Conservation (phyloP, 2,888 invertebrate genomes). For the Tenthredo scrophulariae region DNA sequence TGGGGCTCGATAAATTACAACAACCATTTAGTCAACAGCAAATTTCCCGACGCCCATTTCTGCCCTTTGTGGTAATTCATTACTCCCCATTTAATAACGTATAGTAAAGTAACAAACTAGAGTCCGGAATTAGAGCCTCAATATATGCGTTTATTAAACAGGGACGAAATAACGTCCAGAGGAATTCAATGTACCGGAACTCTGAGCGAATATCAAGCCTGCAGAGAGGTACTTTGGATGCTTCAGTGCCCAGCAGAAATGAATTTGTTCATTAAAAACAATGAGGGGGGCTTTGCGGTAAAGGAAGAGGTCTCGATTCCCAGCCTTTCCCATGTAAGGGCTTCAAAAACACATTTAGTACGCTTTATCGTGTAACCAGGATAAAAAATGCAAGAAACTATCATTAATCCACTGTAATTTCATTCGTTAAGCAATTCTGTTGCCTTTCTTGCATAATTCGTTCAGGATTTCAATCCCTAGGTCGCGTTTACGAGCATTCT, state of each 20-base stretch:
- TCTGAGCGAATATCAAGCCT: conserved; percentile 73
- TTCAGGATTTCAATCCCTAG: conserved; percentile 60
- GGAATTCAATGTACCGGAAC: conserved; percentile 65
- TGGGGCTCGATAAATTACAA: conserved; percentile 76
- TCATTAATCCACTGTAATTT: neutral
- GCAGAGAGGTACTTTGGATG: conserved; percentile 75
- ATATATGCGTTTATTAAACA: conserved; percentile 55
- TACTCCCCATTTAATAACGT: neutral
- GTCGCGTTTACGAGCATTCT: conserved; percentile 71
- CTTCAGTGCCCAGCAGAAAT: conserved; percentile 69
- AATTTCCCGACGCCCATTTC: conserved; percentile 75
- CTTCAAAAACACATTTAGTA: no score
- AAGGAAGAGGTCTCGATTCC: conserved; percentile 71
- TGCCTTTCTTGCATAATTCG: neutral
- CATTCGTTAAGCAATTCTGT: conserved; percentile 25
- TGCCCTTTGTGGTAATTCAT: conserved; percentile 74
- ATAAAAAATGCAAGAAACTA: neutral
- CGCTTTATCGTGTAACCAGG: neutral
- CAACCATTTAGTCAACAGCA: conserved; percentile 70
- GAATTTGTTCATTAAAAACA: conserved; percentile 66
- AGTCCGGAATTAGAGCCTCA: neutral
- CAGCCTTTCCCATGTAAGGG: conserved; percentile 71
- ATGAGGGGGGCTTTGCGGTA: conserved; percentile 64
- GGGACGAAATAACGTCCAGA: conserved; percentile 65
- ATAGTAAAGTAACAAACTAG: neutral